phyloP scores from a whole-genome alignment of 30 jellyfish, hydroid and myxozoan species.

The Mastigias papua region DNA sequence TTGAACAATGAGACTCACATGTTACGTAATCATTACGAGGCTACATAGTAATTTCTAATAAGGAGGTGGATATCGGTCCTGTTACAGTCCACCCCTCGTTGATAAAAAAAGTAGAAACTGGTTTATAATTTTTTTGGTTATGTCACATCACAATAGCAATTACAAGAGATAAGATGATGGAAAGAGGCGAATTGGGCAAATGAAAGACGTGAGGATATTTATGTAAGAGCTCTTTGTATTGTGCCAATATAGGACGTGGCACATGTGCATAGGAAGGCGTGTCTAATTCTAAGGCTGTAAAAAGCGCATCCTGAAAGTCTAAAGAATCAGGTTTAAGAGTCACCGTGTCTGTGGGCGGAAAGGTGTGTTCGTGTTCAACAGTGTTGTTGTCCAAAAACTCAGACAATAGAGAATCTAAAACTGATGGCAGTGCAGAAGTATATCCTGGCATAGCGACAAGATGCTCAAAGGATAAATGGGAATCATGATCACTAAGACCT shows the following conservation, averaged over 20 bases:
- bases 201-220: slow-evolving; percentile 57
- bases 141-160: neutral
- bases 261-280: slow-evolving; percentile 48
- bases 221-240: neutral
- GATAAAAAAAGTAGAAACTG: neutral
- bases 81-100: neutral
- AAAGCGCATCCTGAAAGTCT: neutral
- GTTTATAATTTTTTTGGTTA: neutral
- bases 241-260: slow-evolving; percentile 10
- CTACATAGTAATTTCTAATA: neutral
- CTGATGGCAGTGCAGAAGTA: neutral
- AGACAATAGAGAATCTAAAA: slow-evolving; percentile 1
- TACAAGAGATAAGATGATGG: neutral
- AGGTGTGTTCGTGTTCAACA: slow-evolving; percentile 4
- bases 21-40: neutral
- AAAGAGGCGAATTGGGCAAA: slow-evolving; percentile 55
- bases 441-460: neutral
- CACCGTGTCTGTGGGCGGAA: slow-evolving; percentile 13
- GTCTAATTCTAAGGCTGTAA: slow-evolving; percentile 30
- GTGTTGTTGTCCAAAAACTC: slow-evolving; percentile 7
- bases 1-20: neutral
- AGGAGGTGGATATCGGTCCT: neutral
- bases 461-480: neutral
- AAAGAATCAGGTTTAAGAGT: neutral
- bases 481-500: neutral